phyloP scores from a whole-genome alignment of 2,888 invertebrate genomes.

The Sesamia inferens region DNA sequence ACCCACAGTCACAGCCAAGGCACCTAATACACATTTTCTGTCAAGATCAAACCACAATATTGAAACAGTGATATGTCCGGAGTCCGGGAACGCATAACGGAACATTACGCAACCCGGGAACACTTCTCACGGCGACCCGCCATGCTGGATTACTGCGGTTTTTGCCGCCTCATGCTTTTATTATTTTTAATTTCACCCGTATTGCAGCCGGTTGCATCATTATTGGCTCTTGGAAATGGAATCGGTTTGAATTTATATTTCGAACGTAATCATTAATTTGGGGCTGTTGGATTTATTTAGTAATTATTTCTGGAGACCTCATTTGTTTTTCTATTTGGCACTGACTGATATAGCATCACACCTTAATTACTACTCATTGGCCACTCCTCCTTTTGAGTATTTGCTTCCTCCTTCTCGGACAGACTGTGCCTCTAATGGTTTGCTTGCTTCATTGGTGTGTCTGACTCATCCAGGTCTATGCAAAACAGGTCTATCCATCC shows the following conservation, averaged over 20 bases:
- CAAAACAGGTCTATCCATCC: not conserved
- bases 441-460: not conserved
- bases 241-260: conserved; percentile 51
- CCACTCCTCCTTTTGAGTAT: not conserved
- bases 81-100: conserved; percentile 64
- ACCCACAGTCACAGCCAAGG: not conserved
- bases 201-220: conserved; percentile 48
- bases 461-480: not conserved
- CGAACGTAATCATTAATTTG: conserved; percentile 42
- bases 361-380: not conserved
- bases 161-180: conserved; percentile 42
- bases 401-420: not conserved
- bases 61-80: conserved; percentile 62
- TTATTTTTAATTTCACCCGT: conserved; percentile 54
- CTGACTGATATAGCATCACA: not conserved
- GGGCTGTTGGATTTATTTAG: conserved; percentile 35
- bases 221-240: conserved; percentile 38
- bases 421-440: not conserved
- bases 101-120: conserved; percentile 40
- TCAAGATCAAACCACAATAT: conserved; percentile 54
- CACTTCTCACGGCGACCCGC: conserved; percentile 56
- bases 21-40: conserved; percentile 10
- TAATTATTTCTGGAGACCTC: conserved; percentile 22
- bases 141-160: conserved; percentile 57
- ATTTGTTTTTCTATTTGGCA: conserved; percentile 11